These are phyloP conservation scores for Pterostichus niger DNA, from an alignment of 2,888 invertebrate species.

Conservation along the genomic window DNA sequence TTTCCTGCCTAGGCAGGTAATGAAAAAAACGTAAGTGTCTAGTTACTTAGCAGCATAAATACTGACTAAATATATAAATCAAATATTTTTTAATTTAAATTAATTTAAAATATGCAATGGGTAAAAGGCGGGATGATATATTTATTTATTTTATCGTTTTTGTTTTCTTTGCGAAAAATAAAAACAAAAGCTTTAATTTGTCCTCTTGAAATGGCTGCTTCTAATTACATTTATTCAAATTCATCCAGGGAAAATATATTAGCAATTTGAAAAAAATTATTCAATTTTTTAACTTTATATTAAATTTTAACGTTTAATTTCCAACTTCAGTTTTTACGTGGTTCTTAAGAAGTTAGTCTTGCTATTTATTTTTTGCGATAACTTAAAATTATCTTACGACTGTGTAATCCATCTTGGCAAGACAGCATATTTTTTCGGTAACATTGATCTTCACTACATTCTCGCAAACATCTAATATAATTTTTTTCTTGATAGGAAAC, in stretches of 20 bases:
- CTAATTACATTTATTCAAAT: background rate
- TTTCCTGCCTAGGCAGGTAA: too few species aligned
- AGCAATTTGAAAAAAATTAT: too few species aligned
- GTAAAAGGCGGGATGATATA: too few species aligned
- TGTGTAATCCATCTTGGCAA: slow-evolving; percentile 58
- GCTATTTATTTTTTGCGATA: slow-evolving; percentile 48
- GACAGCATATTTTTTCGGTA: slow-evolving; percentile 52
- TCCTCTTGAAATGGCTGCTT: too few species aligned
- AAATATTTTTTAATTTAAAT: too few species aligned
- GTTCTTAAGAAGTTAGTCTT: slow-evolving; percentile 35
- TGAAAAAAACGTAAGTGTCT: too few species aligned
- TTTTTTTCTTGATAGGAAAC: slow-evolving; percentile 55
- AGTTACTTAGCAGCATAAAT: too few species aligned
- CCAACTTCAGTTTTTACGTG: background rate
- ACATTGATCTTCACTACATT: slow-evolving; percentile 47
- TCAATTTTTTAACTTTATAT: slow-evolving; percentile 14
- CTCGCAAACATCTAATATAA: slow-evolving; percentile 58
- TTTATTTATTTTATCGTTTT: too few species aligned
- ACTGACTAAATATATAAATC: too few species aligned
- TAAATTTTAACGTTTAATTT: slow-evolving; percentile 31
- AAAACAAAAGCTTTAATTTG: too few species aligned
- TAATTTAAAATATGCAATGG: too few species aligned
- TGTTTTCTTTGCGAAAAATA: too few species aligned
- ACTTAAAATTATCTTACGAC: slow-evolving; percentile 61
- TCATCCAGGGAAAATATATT: background rate